Evolutionary conservation across 2,797 vertebrate genomes (phyloP), one percentile per base, ranked within the genome.

Genomic region (Falco rusticolus): DNA sequence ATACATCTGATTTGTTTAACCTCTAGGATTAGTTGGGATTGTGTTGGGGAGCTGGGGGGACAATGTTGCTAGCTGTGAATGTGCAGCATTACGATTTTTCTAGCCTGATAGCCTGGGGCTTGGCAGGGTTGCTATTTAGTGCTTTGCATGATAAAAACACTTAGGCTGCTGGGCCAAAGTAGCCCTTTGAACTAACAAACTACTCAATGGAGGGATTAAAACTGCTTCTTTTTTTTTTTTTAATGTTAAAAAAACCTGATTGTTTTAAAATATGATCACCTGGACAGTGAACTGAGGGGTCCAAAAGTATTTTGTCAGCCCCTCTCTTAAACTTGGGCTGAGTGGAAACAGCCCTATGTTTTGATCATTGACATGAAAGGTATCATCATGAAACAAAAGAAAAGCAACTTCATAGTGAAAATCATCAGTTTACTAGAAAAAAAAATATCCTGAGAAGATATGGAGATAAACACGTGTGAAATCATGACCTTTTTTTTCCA

Each of bases 391-490:
- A 74, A 79, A 59, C 9, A 82, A 84, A 64, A 82, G 31, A 79
- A 82, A 69, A 90, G 25, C 83, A 79, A 68, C 54, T 68, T 86
- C 0, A 72, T n/a, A 18, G 9, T 60, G 15, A 81, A 91, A 94
- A 90, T 24, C 16, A 75, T 56, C 47, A 3, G 12, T 96, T 95
- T 95, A 92, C 93, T 92, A 15, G 34, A 33, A 71, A 57, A 24
- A 37, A 64, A 41, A 33, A 54, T 4, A 39, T 22, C 25, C 15
- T 20, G 65, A 86, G 61, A 54, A 83, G 31, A 34, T 43, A 26
- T 7, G 37, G 60, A 90, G 64, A 45, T 47, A 78, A 89, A 90
- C 3, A 2, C 6, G 11, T 39, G 26, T 57, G 69, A 92, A 92
- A 87, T 34, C 6, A 48, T 9, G 33, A 84, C 13, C 57, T 81